A percentile compares a stretch with the other conserved stretches of the same genome.
These are phyloP conservation scores for Phania funesta DNA, from an alignment of 2,888 invertebrate genomes.

Conservation along the genomic window DNA sequence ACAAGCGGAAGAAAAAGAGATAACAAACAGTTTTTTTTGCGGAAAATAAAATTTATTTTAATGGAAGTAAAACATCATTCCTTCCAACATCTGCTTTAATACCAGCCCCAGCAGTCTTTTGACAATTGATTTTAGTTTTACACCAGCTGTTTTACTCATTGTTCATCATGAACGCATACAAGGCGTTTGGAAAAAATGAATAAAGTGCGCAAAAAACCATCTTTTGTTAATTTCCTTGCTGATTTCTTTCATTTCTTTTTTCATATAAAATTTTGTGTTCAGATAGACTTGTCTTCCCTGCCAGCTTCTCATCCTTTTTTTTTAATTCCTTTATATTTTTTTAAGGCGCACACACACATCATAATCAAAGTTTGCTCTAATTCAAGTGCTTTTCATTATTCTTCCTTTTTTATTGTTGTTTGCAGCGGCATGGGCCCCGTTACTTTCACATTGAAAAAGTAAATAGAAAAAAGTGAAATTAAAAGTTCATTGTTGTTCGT, in stretches of 20 bases:
- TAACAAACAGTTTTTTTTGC: too few relatives aligned
- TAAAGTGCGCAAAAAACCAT: conserved; percentile 60
- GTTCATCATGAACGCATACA: conserved; percentile 46
- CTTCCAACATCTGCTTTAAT: conserved; percentile 7
- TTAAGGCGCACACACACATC: conserved; percentile 34
- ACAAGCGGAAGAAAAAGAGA: too few relatives aligned
- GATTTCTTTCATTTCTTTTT: background rate
- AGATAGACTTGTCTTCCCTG: conserved; percentile 17
- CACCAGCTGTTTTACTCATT: conserved; percentile 65
- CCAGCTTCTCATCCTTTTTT: conserved; percentile 44
- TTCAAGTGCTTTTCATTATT: conserved; percentile 55
- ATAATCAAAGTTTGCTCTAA: conserved; percentile 61
- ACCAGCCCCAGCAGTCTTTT: conserved; percentile 7
- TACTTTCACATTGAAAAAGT: conserved; percentile 75
- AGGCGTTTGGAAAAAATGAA: conserved; percentile 46
- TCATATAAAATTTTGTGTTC: background rate
- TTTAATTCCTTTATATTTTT: conserved; percentile 24
- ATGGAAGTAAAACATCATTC: background rate
- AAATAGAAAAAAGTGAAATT: conserved; percentile 73
- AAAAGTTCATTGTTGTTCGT: conserved; percentile 73
- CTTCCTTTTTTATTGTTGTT: conserved; percentile 56
- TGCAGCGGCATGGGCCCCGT: conserved; percentile 54
- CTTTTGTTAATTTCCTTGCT: conserved; percentile 47
- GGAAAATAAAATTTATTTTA: background rate
- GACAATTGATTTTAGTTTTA: conserved; percentile 63